These are phyloP conservation scores for Lordiphosa clarofinis DNA, from an alignment of 1,140 invertebrate genomes.

Conservation along the genomic window DNA sequence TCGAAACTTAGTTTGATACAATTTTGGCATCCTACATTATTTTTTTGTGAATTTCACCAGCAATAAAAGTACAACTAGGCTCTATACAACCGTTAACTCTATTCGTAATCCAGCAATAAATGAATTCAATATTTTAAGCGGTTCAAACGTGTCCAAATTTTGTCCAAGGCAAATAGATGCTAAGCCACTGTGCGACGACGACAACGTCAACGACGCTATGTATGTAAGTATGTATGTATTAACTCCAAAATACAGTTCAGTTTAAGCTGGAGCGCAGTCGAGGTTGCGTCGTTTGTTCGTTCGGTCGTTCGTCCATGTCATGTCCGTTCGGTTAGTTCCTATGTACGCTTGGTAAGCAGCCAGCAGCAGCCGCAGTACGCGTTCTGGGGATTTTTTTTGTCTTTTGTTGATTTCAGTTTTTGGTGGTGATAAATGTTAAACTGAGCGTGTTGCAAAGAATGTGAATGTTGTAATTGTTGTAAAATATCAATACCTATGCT, in stretches of 20 bases:
- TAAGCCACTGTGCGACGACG: background rate
- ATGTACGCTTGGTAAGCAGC: conserved; percentile 60
- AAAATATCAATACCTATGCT: conserved; percentile 10
- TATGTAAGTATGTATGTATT: conserved; percentile 56
- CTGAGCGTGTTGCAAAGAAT: conserved; percentile 7
- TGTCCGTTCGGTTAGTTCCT: conserved; percentile 72
- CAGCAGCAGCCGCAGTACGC: conserved; percentile 23
- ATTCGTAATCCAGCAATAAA: too few species aligned
- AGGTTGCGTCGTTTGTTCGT: conserved; percentile 71
- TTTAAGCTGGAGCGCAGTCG: conserved; percentile 74
- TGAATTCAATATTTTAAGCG: too few species aligned
- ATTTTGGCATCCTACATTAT: too few species aligned
- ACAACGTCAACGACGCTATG: conserved; percentile 6
- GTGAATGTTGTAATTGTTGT: conserved; percentile 2
- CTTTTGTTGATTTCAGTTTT: conserved; percentile 20
- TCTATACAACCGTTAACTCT: too few species aligned
- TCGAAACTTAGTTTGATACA: too few species aligned
- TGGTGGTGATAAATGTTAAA: conserved; percentile 14
- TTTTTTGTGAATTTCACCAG: too few species aligned
- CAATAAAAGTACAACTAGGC: too few species aligned
- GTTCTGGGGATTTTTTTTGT: conserved; percentile 48
- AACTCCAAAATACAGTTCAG: conserved; percentile 76
- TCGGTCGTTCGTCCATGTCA: conserved; percentile 49
- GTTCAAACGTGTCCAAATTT: too few species aligned
- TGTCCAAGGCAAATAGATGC: too few species aligned